Base-by-base conservation (phyloP, 2,113 vertebrate species). In the Erythrocebus patas region DNA sequence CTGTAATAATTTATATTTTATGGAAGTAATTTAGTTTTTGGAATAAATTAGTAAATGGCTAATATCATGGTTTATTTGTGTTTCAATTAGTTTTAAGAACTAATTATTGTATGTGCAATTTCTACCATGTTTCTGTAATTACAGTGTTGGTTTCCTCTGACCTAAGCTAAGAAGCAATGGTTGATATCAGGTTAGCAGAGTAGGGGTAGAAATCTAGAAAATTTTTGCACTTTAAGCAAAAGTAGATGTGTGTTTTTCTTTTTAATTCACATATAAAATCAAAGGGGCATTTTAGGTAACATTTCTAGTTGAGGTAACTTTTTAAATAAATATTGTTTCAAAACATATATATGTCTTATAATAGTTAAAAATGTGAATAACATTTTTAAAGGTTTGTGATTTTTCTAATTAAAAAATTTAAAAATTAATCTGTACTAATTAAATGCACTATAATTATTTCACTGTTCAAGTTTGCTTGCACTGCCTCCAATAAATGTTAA, bases 171-270 rank as follows among this genome's bases (percentile, higher is more conserved):
- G 25, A 83, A 57, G 8, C 38, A 57, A 76, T 50, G 6, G 5
- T 32, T 81, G 22, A 75, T 50, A 93, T 43, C 14, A 89, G 14
- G 14, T 93, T 75, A 80, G 5, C 32, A 30, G 9, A 73, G 50
- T 10, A 48, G 2, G 5, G 1, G 1, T 61, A 1, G 14, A 7
- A 76, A 64, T n/a, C 32, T 27, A 88, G 64, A 80, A 91, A 40
- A 35, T 22, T 64, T 91, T 8, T 72, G 35, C n/a, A 89, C 91
- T 85, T 84, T 85, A 72, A 76, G 38, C 32, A 84, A 97, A 95
- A 89, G 76, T 32, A 40, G 10, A 92, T 66, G 50, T 8, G 23
- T 61, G 23, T 18, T 17, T 64, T 45, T 50, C 12, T 87, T 93
- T 91, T 87, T 40, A 87, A 78, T 38, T 84, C 4, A 2, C 6